These are phyloP conservation scores for Heterodera carotae DNA, from an alignment of 1,140 invertebrate species.

Conservation along the genomic window DNA sequence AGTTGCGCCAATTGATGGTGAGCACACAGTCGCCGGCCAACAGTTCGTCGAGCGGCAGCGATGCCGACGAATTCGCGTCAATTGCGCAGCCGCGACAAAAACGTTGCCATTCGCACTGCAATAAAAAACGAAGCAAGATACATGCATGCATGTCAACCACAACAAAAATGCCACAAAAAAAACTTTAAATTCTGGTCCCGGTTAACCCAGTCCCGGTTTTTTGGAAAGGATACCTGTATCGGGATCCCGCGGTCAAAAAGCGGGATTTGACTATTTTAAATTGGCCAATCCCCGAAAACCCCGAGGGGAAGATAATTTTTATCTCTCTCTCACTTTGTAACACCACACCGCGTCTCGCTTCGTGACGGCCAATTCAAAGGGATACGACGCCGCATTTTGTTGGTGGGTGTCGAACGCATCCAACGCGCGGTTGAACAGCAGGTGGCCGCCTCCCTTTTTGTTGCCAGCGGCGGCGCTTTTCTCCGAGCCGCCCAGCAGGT, in stretches of 20 bases:
- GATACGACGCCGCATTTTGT: conserved; percentile 26
- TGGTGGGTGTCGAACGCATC: conserved; percentile 15
- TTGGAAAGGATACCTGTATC: no score
- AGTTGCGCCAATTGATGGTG: conserved; percentile 25
- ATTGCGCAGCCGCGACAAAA: conserved; percentile 36
- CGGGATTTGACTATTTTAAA: no score
- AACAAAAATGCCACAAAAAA: no score
- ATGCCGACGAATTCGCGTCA: not conserved
- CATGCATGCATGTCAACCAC: no score
- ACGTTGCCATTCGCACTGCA: conserved; percentile 22
- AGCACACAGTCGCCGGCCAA: not conserved
- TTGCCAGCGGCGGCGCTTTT: not conserved
- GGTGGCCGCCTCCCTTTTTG: no score
- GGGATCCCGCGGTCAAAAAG: no score
- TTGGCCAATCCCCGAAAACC: no score
- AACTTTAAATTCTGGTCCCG: no score
- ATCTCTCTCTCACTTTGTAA: conserved; percentile 3
- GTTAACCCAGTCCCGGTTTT: no score
- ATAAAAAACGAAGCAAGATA: not conserved
- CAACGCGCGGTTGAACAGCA: conserved; percentile 19
- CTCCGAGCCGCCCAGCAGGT: not conserved
- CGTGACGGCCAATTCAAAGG: conserved; percentile 25
- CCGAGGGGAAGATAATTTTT: not conserved
- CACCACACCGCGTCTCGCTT: conserved; percentile 26
- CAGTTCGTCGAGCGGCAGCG: not conserved